Evolutionary conservation across 30 jellyfish, hydroid and myxozoan genomes (phyloP).

Genomic region (Morbakka virulenta): DNA sequence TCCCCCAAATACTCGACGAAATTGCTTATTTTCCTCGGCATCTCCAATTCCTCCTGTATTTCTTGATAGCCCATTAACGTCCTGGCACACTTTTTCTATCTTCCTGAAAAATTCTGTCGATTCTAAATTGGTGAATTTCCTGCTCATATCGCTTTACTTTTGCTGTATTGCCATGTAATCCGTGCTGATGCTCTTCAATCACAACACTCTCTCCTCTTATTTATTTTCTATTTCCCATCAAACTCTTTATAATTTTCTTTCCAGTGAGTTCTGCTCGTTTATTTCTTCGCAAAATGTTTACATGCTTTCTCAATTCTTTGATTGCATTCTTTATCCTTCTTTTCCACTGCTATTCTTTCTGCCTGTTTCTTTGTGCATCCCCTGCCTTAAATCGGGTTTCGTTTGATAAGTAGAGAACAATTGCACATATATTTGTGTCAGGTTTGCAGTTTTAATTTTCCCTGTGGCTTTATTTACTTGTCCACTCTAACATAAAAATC

Average conservation of each 20-base stretch:
- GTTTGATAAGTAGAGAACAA: no score
- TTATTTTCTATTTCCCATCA: not conserved
- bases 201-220: not conserved
- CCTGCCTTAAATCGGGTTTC: no score
- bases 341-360: no score
- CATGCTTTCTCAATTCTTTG: not conserved
- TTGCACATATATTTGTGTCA: no score
- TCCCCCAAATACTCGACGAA: no score
- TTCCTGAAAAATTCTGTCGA: not conserved
- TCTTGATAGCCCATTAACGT: not conserved
- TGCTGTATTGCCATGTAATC: not conserved
- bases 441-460: no score
- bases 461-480: no score
- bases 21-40: no score
- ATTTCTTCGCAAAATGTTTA: not conserved
- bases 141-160: not conserved
- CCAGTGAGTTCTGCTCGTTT: not conserved
- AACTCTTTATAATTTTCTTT: not conserved
- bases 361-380: no score
- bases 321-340: not conserved
- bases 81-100: not conserved
- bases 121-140: not conserved
- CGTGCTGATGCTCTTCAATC: not conserved
- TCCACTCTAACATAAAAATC: no score
- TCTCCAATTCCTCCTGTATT: no score